Evolutionary conservation across 1,140 invertebrate genomes (phyloP), one percentile per base, ranked within the genome.

Genomic region (Hesperophylax magnus): DNA sequence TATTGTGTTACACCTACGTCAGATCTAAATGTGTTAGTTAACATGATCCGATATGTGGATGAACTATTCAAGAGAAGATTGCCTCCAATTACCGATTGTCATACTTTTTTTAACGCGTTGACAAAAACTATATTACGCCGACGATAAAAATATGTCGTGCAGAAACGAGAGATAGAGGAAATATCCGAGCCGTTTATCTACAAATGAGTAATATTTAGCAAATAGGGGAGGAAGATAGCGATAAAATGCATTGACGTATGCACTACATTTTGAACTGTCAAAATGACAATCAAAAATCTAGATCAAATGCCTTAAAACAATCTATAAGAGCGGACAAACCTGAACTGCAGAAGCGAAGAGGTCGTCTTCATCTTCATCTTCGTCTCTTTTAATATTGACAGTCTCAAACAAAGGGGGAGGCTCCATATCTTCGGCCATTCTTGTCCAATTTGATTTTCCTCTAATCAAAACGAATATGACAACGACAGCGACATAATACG

Each of bases 341-440:
- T 95, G 94, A 81, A 94, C 91, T 22, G 95, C 93, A 74, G 95
- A 96, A 74, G 92, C 91, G 87, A 96, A 96, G 85, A 96, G 91
- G 90, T 96, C 94, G 84, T 94, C 94, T 82, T 94, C 93, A 83
- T 94, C 94, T 78, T 94, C 93, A 61, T 93, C 93, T 52, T 93
- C 91, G 84, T 93, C 92, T 18, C 78, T 72, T 84, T 93, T 92
- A 76, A 92, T 91, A 86, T 93, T 92, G 61, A 94, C 93, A 84
- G 92, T 93, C 86, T 94, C 93, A 86, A 94, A 91, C 87, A 93
- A 93, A 87, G 94, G 94, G 78, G 78, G 78, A 72, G 78, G 67
- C 56, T 79, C 78, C 67, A 79, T 75, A 65, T 79, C 78, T 65
- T 79, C 69, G 63, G 78, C 78, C 78, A 79, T 79, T 79, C 61